Conservation (phyloP, 2,888 invertebrate genomes). For the Aleiodes leptofemur region DNA sequence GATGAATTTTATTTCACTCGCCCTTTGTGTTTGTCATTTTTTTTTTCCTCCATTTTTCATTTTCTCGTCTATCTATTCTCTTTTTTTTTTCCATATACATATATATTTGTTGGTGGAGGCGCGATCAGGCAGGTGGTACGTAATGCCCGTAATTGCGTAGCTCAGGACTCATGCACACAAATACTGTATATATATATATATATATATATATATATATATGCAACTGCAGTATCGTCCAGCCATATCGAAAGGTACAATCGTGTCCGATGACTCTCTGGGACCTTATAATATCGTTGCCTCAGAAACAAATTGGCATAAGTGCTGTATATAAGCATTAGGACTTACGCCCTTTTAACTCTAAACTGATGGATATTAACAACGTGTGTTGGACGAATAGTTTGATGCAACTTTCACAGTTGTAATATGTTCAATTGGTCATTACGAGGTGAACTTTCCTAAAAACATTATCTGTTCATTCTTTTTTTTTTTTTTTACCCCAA, state of each 20-base stretch:
- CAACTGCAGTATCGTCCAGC: conserved; percentile 39
- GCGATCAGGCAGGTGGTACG: conserved; percentile 49
- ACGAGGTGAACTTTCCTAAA: conserved; percentile 16
- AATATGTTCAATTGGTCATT: conserved; percentile 27
- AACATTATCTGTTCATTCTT: background rate
- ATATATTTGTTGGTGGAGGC: conserved; percentile 37
- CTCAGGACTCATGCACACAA: conserved; percentile 31
- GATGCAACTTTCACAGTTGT: conserved; percentile 32
- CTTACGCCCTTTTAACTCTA: too few relatives aligned
- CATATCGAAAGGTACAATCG: conserved; percentile 42
- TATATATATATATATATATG: too few relatives aligned
- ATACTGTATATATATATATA: background rate
- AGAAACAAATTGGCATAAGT: too few relatives aligned
- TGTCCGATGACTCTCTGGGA: conserved; percentile 40
- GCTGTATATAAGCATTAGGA: too few relatives aligned
- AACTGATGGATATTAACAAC: background rate
- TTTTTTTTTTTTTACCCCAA: background rate
- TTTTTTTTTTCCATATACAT: conserved; percentile 23
- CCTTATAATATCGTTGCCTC: background rate
- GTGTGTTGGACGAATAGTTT: conserved; percentile 9
- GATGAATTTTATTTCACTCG: conserved; percentile 44
- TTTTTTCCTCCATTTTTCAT: conserved; percentile 5
- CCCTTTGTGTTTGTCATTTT: conserved; percentile 31
- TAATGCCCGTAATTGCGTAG: conserved; percentile 50
- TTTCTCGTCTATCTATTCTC: conserved; percentile 3